Conservation (phyloP, 2,888 invertebrate genomes). For the Glyphotaelius pellucidus region DNA sequence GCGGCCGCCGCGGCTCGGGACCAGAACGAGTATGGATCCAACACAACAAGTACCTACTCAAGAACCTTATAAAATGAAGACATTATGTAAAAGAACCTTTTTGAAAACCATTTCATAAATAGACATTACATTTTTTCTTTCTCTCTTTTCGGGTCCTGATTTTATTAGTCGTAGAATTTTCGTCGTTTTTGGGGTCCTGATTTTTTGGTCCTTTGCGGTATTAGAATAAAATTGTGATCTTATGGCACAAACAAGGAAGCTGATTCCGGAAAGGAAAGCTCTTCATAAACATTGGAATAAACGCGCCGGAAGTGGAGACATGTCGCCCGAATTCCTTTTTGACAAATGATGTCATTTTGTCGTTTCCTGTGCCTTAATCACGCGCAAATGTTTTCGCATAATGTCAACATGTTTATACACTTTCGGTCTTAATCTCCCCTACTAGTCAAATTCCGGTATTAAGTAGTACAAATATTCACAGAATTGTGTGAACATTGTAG, state of each 20-base stretch:
- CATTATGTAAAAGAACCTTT: not conserved
- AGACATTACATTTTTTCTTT: not conserved
- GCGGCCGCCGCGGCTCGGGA: constrained; percentile 21
- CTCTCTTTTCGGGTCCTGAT: not conserved
- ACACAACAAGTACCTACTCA: not conserved
- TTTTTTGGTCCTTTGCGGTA: constrained; percentile 24
- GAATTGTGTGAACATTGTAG: not conserved
- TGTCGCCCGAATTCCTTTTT: constrained; percentile 28
- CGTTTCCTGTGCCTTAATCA: constrained; percentile 23
- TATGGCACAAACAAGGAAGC: constrained; percentile 36
- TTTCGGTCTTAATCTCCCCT: constrained; percentile 7
- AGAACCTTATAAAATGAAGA: not conserved
- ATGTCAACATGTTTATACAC: constrained; percentile 34
- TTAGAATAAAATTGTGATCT: constrained; percentile 45
- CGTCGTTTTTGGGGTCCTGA: not conserved
- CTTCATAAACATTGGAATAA: not conserved
- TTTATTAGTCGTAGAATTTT: not conserved
- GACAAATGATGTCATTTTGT: constrained; percentile 38
- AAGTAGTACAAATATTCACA: not conserved
- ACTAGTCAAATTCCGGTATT: not conserved
- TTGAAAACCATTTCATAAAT: not conserved
- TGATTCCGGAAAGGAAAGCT: constrained; percentile 27
- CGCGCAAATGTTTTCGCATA: constrained; percentile 31
- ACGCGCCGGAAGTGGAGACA: constrained; percentile 12
- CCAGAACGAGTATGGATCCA: constrained; percentile 31